A percentile compares a stretch with the other conserved stretches of the same genome.
These are phyloP conservation scores for Phania funesta DNA, from an alignment of 2,888 invertebrate genomes.

Conservation along the genomic window DNA sequence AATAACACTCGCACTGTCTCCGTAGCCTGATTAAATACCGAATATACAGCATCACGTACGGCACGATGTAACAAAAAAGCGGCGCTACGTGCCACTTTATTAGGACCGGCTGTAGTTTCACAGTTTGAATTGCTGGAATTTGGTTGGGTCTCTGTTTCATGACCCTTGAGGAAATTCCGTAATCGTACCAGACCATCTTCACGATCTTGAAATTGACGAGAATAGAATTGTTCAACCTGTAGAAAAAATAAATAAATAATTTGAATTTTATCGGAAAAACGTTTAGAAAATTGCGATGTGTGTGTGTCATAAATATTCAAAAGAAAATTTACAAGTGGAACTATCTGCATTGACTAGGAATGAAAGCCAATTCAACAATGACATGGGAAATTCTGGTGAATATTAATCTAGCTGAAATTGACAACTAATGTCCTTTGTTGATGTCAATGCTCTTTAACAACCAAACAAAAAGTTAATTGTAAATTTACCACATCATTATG, in stretches of 20 bases:
- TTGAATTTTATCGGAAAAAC: not conserved
- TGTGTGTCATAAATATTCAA: no score
- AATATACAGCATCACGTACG: constrained; percentile 92
- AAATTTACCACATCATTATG: no score
- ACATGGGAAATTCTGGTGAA: no score
- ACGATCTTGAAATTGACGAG: constrained; percentile 93
- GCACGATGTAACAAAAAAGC: constrained; percentile 89
- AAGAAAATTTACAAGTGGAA: no score
- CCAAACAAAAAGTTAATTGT: no score
- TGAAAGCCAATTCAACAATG: no score
- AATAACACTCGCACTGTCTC: constrained; percentile 90
- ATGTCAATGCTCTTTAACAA: no score
- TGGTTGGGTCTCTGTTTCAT: constrained; percentile 78
- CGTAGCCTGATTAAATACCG: constrained; percentile 91
- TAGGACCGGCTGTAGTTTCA: constrained; percentile 79
- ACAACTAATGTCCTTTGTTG: no score
- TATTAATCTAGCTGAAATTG: no score
- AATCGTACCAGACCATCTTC: constrained; percentile 91
- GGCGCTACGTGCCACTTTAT: constrained; percentile 91
- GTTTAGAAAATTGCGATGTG: not conserved
- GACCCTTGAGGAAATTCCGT: constrained; percentile 78
- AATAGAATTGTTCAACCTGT: constrained; percentile 93
- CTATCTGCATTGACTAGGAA: no score
- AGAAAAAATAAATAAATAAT: not conserved
- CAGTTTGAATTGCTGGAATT: constrained; percentile 68